Conservation (phyloP, 2,797 vertebrate species). For the Bradypodion ventrale region DNA sequence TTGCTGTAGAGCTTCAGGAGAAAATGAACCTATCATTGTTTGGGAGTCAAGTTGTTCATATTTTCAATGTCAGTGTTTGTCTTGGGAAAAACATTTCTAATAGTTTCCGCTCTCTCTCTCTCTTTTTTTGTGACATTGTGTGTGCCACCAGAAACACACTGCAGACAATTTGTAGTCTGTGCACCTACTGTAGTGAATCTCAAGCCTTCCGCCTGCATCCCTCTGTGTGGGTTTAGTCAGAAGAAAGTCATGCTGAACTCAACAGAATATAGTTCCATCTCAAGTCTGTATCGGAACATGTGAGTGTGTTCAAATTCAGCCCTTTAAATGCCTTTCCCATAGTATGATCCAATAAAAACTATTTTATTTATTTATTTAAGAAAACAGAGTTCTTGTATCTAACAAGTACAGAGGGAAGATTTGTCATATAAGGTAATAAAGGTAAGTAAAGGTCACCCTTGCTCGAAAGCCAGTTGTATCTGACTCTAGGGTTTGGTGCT, state of each 20-base stretch:
- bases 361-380: not conserved
- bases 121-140: not conserved
- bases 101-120: not conserved
- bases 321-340: not conserved
- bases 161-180: not conserved
- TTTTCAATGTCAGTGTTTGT: not conserved
- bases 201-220: not conserved
- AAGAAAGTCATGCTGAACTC: not conserved
- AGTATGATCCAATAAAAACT: not conserved
- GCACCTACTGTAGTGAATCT: not conserved
- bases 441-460: no score
- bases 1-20: constrained; percentile 21
- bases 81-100: not conserved
- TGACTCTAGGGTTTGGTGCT: no score
- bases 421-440: not conserved
- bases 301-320: no score
- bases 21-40: not conserved
- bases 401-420: not conserved
- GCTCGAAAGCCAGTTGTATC: no score
- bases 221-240: no score
- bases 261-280: not conserved
- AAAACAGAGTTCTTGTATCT: not conserved
- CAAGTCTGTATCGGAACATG: not conserved
- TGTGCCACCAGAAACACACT: not conserved
- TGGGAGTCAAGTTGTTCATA: not conserved